Base-by-base conservation (phyloP, 2,797 vertebrate species). In the Gymnopithys bicolor region DNA sequence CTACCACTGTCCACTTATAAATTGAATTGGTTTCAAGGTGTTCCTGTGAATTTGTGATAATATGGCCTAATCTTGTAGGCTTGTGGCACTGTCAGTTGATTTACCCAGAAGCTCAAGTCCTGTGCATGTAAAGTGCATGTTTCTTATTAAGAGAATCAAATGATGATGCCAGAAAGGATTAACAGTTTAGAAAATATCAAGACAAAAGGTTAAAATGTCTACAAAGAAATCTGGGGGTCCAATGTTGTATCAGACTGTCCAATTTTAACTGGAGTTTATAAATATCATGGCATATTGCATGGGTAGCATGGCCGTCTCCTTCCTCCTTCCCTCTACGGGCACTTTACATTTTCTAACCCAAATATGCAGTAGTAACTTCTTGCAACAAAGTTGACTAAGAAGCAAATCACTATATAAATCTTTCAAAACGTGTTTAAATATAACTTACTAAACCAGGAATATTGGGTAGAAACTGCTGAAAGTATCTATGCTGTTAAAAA, bases 391-490 rank as follows among this genome's bases (percentile, higher is more conserved):
- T 77, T 87, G 74, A 83, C 59, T 90, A 69, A 80, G 88, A 93
- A 94, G 77, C 66, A 96, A 91, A 82, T 92, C 67, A 83, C 66
- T 41, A 82, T 89, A 87, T 89, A 95, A 84, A 93, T 93, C 89
- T 96, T 95, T 90, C 94, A 86, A 76, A 94, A 51, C 10, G 60
- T 46, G 27, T 69, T 94, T 94, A 87, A 89, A 88, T 95, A 76
- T 74, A 84, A 63, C 63, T 92, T 91, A 79, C 70, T 79, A 86
- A 86, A 78, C 58, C 0, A 0, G 69, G 76, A 89, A 88, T 45
- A 27, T 21, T 68, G 81, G 66, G 71, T 84, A 81, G 77, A 90
- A 94, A 86, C 63, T 91, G 73, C 71, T 89, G 75, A 92, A 96
- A 92, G 46, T 71, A 79, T 84, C 85, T 75, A 55, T 84, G 33